phyloP scores from a whole-genome alignment of 2,888 invertebrate species.

The Brenthis daphne region DNA sequence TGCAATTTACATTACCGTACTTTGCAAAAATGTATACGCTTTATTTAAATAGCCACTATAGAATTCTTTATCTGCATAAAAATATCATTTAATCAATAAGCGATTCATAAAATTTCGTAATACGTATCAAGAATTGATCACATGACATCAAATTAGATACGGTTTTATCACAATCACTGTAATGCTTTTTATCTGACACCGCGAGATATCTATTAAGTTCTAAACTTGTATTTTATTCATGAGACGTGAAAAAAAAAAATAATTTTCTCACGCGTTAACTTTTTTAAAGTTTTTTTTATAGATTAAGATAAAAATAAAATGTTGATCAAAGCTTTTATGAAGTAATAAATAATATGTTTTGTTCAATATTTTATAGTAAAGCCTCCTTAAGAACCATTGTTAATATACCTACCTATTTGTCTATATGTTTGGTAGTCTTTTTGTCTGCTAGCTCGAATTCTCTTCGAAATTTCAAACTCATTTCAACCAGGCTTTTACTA shows the following conservation, averaged over 20 bases:
- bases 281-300: slow-evolving; percentile 10
- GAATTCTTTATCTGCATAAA: background rate
- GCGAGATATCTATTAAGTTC: slow-evolving; percentile 19
- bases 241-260: slow-evolving; percentile 15
- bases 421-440: too few species aligned
- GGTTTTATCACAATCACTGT: slow-evolving; percentile 20
- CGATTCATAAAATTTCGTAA: slow-evolving; percentile 12
- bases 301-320: slow-evolving; percentile 17
- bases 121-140: slow-evolving; percentile 18
- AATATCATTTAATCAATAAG: slow-evolving; percentile 10
- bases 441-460: too few species aligned
- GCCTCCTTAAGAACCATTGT: background rate
- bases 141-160: slow-evolving; percentile 17
- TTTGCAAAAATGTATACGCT: slow-evolving; percentile 13
- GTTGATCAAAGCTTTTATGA: slow-evolving; percentile 11
- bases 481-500: too few species aligned
- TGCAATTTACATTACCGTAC: slow-evolving; percentile 35
- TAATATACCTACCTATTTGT: too few species aligned
- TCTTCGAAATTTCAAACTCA: too few species aligned
- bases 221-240: slow-evolving; percentile 19
- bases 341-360: slow-evolving; percentile 17
- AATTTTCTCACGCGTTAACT: slow-evolving; percentile 19
- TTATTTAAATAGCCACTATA: slow-evolving; percentile 5
- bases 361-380: background rate
- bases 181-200: slow-evolving; percentile 19